phyloP scores from a whole-genome alignment of 2,888 invertebrate genomes.

The Mimachlamys varia region DNA sequence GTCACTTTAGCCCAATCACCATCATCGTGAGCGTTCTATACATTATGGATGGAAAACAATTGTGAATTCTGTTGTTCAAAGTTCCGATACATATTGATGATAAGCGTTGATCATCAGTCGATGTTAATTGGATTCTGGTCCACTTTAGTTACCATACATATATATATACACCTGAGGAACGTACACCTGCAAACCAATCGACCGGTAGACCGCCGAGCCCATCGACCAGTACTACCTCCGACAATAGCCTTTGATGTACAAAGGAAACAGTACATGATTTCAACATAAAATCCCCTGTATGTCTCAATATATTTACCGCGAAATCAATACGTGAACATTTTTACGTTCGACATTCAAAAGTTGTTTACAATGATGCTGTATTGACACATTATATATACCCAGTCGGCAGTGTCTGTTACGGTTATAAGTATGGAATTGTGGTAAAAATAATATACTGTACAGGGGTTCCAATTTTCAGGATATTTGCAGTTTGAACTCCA shows the following conservation, averaged over 20 bases:
- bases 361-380: background rate
- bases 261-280: background rate
- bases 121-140: constrained; percentile 8
- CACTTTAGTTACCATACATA: background rate
- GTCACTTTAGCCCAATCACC: no score
- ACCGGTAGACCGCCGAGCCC: background rate
- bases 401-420: no score
- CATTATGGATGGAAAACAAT: background rate
- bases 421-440: background rate
- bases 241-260: constrained; percentile 10
- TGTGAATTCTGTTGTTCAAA: background rate
- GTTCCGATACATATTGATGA: background rate
- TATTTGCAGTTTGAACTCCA: no score
- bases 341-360: background rate
- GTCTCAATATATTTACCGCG: background rate
- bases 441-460: background rate
- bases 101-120: background rate
- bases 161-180: background rate
- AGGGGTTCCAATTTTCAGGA: no score
- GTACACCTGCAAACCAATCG: background rate
- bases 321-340: constrained; percentile 7
- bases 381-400: background rate
- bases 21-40: background rate
- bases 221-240: background rate
- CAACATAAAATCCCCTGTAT: background rate